Percentiles rank a stretch among this genome's conserved stretches.
These are phyloP conservation scores for Schizopygopsis malacanthus DNA, from an alignment of 2,797 vertebrate genomes.

Conservation along the genomic window DNA sequence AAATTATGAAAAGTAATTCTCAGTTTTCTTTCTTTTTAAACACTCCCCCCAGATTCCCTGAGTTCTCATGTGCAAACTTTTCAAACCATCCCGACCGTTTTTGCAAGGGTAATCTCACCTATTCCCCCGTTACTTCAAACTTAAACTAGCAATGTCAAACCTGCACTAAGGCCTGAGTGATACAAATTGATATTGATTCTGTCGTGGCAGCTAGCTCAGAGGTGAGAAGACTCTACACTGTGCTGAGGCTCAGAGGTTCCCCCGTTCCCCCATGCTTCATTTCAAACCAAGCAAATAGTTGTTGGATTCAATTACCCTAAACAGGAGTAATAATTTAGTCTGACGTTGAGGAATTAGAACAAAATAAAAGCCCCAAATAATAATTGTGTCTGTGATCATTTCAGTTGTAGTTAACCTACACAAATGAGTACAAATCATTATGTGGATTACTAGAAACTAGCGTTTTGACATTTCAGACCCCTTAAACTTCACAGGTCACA, in stretches of 20 bases:
- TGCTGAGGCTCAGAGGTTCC: slow-evolving; percentile 66
- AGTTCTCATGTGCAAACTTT: slow-evolving; percentile 8
- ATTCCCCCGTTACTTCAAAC: slow-evolving; percentile 62
- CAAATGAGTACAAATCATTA: background rate
- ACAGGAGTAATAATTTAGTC: slow-evolving; percentile 63
- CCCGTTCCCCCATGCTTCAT: slow-evolving; percentile 70
- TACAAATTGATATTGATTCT: slow-evolving; percentile 67
- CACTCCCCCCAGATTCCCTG: background rate
- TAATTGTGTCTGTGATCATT: background rate
- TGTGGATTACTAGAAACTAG: background rate
- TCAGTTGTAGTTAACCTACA: background rate
- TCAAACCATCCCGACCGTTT: slow-evolving; percentile 23
- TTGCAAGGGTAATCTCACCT: slow-evolving; percentile 52
- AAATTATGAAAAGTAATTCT: background rate
- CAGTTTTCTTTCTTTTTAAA: slow-evolving; percentile 13
- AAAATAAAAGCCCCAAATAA: slow-evolving; percentile 60
- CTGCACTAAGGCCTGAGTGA: slow-evolving; percentile 60
- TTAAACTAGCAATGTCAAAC: slow-evolving; percentile 63
- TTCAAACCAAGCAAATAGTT: slow-evolving; percentile 69
- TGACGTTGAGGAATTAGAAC: slow-evolving; percentile 25
- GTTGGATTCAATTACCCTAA: slow-evolving; percentile 72
- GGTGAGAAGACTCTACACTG: slow-evolving; percentile 69
- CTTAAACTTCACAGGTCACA: background rate
- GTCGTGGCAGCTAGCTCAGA: slow-evolving; percentile 68
- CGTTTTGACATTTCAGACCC: background rate